A percentile compares a stretch with the other conserved stretches of the same genome.
phyloP scores from a whole-genome alignment of 2,888 invertebrate genomes.

The Drosophila meridiana region DNA sequence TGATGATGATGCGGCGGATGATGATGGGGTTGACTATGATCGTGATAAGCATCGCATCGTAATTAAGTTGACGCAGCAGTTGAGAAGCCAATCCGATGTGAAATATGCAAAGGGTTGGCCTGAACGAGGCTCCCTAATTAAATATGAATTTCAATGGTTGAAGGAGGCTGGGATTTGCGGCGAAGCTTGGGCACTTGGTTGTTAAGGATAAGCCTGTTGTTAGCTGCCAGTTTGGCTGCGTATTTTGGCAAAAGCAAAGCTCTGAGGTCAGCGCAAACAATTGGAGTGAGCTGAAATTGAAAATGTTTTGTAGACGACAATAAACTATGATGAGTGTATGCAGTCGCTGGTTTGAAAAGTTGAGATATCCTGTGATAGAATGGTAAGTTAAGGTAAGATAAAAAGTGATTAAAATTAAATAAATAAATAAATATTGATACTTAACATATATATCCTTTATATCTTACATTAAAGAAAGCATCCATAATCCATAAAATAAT shows the following conservation, averaged over 20 bases:
- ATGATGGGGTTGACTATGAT: slow-evolving; percentile 46
- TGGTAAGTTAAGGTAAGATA: not conserved
- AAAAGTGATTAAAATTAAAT: not conserved
- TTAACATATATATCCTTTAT: too few relatives aligned
- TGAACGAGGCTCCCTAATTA: slow-evolving; percentile 60
- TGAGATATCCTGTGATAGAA: not conserved
- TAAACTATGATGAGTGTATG: not conserved
- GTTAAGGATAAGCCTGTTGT: slow-evolving; percentile 41
- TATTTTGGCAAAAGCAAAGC: slow-evolving; percentile 28
- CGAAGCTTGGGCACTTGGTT: not conserved
- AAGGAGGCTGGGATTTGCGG: slow-evolving; percentile 3
- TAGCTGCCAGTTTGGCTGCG: slow-evolving; percentile 65
- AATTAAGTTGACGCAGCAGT: slow-evolving; percentile 71
- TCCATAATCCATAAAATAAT: too few relatives aligned
- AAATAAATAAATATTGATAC: too few relatives aligned
- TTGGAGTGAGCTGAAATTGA: not conserved
- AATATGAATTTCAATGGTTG: slow-evolving; percentile 65
- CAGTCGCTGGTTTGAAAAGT: not conserved
- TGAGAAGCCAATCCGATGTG: slow-evolving; percentile 50
- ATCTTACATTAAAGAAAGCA: too few relatives aligned
- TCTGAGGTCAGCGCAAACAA: slow-evolving; percentile 20
- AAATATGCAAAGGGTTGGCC: slow-evolving; percentile 38
- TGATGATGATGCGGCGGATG: slow-evolving; percentile 15
- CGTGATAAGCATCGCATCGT: slow-evolving; percentile 69
- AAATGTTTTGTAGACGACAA: slow-evolving; percentile 20